Conservation (phyloP, 2,888 invertebrate species). For the Globia sparganii region DNA sequence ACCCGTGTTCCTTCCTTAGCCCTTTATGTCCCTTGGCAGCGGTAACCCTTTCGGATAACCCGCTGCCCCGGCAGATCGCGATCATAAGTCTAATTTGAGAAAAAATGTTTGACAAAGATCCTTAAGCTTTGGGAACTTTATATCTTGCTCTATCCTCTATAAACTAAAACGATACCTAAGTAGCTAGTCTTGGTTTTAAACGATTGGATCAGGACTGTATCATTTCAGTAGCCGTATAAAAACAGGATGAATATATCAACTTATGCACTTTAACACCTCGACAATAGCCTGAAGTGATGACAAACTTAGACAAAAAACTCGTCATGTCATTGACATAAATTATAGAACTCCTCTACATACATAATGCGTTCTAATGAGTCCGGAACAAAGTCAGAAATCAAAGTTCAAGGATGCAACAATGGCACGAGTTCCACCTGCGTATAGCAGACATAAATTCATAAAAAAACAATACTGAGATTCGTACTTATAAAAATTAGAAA, state of each 20-base stretch:
- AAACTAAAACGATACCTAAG: background rate
- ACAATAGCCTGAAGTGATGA: background rate
- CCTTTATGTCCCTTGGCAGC: too few species aligned
- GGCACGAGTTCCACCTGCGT: background rate
- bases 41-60: too few species aligned
- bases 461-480: conserved; percentile 23
- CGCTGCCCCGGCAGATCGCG: too few species aligned
- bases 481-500: conserved; percentile 10
- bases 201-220: background rate
- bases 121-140: background rate
- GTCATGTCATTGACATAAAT: conserved; percentile 16
- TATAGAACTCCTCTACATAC: background rate
- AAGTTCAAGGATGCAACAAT: conserved; percentile 20
- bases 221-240: background rate
- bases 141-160: background rate
- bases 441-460: background rate
- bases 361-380: conserved; percentile 4
- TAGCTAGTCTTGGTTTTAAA: background rate
- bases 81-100: too few species aligned
- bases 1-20: too few species aligned
- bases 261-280: background rate
- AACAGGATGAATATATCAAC: background rate
- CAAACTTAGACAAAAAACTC: background rate
- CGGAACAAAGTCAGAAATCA: background rate
- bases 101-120: background rate